Conservation (phyloP, 1,140 invertebrate genomes). For the Linepithema humile region DNA sequence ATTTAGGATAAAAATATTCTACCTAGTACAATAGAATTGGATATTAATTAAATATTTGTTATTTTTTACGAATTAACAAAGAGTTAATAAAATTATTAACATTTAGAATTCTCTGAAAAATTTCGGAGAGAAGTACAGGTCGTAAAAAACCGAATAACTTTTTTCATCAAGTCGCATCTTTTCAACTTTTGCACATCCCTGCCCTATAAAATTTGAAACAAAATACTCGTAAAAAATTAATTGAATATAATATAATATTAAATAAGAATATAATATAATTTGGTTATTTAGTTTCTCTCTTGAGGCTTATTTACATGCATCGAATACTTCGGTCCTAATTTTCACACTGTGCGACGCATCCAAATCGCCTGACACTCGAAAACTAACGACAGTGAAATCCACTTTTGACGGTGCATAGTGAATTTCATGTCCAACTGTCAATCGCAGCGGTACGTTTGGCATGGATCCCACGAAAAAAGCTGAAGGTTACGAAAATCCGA, state of each 20-base stretch:
- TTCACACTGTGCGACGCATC: neutral
- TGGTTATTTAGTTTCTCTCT: no score
- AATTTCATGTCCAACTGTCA: slow-evolving; percentile 17
- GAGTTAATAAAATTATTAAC: neutral
- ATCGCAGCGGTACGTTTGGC: slow-evolving; percentile 12
- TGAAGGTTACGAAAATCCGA: slow-evolving; percentile 8
- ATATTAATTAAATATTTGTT: neutral
- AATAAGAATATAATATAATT: no score
- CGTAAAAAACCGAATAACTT: no score
- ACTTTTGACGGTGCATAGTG: neutral
- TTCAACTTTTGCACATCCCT: no score
- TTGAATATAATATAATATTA: no score
- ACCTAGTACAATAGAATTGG: neutral
- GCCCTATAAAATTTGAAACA: no score
- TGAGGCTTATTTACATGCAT: no score
- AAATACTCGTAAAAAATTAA: no score
- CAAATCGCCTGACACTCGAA: slow-evolving; percentile 1
- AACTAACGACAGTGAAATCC: neutral
- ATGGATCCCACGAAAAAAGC: neutral
- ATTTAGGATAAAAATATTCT: neutral
- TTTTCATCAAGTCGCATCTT: no score
- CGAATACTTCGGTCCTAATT: no score
- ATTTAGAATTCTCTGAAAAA: neutral
- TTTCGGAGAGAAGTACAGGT: no score
- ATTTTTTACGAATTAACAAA: neutral